Evolutionary conservation across 2,888 invertebrate species (phyloP), one percentile per base, ranked within the genome.

Genomic region (Cephus rjabovi): DNA sequence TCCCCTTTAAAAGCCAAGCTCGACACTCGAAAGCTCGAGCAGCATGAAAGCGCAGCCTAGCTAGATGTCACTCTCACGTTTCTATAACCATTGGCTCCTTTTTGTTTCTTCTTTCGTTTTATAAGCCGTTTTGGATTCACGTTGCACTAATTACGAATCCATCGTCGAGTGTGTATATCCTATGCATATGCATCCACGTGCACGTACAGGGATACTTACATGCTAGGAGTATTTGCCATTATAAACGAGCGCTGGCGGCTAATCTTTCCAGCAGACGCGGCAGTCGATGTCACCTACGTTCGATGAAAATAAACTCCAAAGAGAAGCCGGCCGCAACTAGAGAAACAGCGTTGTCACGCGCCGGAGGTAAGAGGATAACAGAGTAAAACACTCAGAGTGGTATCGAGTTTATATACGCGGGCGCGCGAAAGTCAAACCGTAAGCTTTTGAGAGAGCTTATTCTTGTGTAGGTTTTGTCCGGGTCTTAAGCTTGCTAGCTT

Each of bases 331-430:
- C 71, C 71, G 71, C 71, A 71, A 71, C 71, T 71, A 23, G 15
- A 71, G 71, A 71, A 71, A 76, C 74, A 33, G 12, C 34, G 75
- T 69, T 33, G 15, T 34, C 34, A 75, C 71, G 34, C 71, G 37
- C 34, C 15, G 15, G 33, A 75, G 80, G 81, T 86, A 85, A 86
- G 83, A 83, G 85, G 83, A 87, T 87, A 85, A 87, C 85, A 84
- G 85, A 82, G 82, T 86, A 86, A 87, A 86, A 87, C 83, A 85
- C 86, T 86, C 84, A 84, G 81, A 76, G 80, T 74, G 30, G 74
- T 35, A 35, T 74, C n/a, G 74, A 76, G 76, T 79, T 82, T 81
- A 79, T 82, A 81, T 77, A 80, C 74, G 33, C 70, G 76, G 78
- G 75, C 79, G 82, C 78, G 78, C 73, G 82, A 79, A 83, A 83